A percentile compares a stretch with the other conserved stretches of the same genome.
phyloP scores from a whole-genome alignment of 2,797 vertebrate genomes.

The Coluber constrictor region DNA sequence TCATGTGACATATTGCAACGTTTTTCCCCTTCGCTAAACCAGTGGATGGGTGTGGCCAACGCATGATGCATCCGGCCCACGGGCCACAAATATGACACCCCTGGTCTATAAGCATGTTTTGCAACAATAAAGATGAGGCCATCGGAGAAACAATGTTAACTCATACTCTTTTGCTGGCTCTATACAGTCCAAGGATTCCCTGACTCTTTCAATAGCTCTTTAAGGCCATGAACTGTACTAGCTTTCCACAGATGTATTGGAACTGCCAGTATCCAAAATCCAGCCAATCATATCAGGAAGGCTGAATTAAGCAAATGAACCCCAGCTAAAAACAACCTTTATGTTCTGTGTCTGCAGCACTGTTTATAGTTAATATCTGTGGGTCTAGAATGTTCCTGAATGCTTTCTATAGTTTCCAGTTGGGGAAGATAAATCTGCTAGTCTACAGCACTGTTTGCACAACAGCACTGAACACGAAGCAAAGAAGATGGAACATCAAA shows the following conservation, averaged over 20 bases:
- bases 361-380: not conserved
- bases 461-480: not conserved
- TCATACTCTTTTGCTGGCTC: not conserved
- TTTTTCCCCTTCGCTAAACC: no score
- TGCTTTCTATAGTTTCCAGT: not conserved
- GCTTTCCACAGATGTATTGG: not conserved
- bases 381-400: not conserved
- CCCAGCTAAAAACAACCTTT: not conserved
- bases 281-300: not conserved
- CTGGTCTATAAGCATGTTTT: not conserved
- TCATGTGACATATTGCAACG: accelerated
- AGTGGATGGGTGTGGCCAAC: no score
- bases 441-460: not conserved
- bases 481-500: not conserved
- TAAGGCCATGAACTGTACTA: not conserved
- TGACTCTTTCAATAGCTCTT: not conserved
- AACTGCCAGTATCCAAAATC: not conserved
- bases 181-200: not conserved
- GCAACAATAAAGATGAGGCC: not conserved
- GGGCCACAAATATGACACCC: no score
- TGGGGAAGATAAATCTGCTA: not conserved
- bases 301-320: not conserved
- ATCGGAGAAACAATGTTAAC: not conserved
- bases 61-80: accelerated
- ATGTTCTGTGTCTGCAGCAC: not conserved